Base-by-base conservation (phyloP, 2,888 invertebrate genomes). In the Apomyelois bistriatella region DNA sequence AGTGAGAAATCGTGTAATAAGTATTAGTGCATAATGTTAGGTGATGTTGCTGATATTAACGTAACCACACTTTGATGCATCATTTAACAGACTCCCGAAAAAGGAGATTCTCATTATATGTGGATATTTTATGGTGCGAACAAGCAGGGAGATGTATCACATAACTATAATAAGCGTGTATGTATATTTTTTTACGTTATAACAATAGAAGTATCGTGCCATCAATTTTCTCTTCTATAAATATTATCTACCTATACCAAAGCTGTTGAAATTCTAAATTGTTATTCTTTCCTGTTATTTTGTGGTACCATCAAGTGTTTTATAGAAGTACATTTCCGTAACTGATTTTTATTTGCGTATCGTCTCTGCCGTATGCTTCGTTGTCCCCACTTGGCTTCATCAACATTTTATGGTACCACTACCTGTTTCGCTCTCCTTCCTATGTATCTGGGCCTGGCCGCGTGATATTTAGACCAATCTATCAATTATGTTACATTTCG, bases 1-100 rank as follows among this genome's bases (percentile, higher is more conserved):
- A 71, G 76, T 74, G 75, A 73, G 70, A 73, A 64, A 64, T 59
- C 62, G 62, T 64, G 53, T 63, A 59, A 52, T 72, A 71, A 73
- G 73, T 74, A 76, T 75, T 76, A 72, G 65, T 22, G 47, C 64
- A 61, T 58, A 61, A 64, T 52, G 58, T 55, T 63, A 66, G 63
- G 61, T 64, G 56, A 58, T 60, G 62, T 65, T 62, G 64, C 56
- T 56, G 64, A 66, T 70, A 70, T 53, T 64, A 64, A 57, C 61
- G 60, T 48, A 30, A 32, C 43, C 59, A 59, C 56, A 47, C 49
- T 48, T 35, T 48, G 53, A 49, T 36, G 53, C 57, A 58, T 60
- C 59, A 54, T 58, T 41, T 55, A 38, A 8, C 22, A 12, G 38
- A 13, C 38, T 38, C 13, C 38, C 6, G 22, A 38, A 38, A 38